phyloP scores from a whole-genome alignment of 2,797 vertebrate genomes.

The Halcyon badia region DNA sequence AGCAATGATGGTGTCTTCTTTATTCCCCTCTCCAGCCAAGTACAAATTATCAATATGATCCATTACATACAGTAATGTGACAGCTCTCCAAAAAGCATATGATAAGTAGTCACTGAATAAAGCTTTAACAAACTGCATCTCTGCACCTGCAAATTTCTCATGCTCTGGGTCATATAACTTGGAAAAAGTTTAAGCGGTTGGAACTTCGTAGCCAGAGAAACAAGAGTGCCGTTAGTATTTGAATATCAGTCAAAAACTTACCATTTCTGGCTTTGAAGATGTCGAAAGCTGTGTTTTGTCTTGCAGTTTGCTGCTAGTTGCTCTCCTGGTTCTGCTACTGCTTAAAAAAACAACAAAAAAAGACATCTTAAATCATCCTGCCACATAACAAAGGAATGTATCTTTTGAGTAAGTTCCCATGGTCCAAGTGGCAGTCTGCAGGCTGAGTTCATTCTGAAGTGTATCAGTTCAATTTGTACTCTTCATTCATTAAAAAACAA shows the following conservation, averaged over 20 bases:
- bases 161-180: background rate
- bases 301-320: conserved; percentile 27
- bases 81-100: background rate
- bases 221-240: background rate
- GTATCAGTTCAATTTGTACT: background rate
- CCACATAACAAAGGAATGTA: background rate
- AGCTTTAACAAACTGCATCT: background rate
- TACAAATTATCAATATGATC: background rate
- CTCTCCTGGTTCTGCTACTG: conserved; percentile 50
- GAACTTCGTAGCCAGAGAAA: background rate
- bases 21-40: background rate
- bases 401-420: background rate
- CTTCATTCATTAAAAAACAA: background rate
- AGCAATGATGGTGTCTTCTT: background rate
- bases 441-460: background rate
- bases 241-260: conserved; percentile 31
- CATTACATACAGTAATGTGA: background rate
- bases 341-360: background rate
- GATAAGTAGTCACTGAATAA: background rate
- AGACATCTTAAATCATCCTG: background rate
- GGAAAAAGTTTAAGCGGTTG: background rate
- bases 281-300: conserved; percentile 38
- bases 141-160: background rate
- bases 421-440: background rate
- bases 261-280: conserved; percentile 66